These are phyloP conservation scores for Fragum sueziense DNA, from an alignment of 2,888 invertebrate species.

Conservation along the genomic window DNA sequence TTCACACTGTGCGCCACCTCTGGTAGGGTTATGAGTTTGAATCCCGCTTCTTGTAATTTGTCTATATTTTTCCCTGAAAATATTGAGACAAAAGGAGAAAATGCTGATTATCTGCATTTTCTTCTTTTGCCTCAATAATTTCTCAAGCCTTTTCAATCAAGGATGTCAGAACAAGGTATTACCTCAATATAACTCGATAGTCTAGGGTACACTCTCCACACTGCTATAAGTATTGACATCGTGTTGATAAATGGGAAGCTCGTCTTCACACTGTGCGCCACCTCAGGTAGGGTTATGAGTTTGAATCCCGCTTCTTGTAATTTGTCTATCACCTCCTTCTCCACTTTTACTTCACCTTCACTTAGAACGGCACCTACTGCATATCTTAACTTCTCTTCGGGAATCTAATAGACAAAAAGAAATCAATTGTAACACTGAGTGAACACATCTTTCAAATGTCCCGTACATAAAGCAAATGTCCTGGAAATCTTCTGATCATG, in stretches of 20 bases:
- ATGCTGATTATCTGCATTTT: not conserved
- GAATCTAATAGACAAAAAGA: slow-evolving; percentile 70
- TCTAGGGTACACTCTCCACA: slow-evolving; percentile 82
- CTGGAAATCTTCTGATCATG: too few relatives aligned
- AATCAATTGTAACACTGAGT: too few relatives aligned
- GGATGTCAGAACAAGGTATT: too few relatives aligned
- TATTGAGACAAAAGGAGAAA: not conserved
- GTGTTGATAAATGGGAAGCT: slow-evolving; percentile 82
- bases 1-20: slow-evolving; percentile 81
- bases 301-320: slow-evolving; percentile 80
- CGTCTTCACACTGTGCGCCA: slow-evolving; percentile 82
- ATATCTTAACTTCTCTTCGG: slow-evolving; percentile 79
- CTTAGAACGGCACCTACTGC: slow-evolving; percentile 82
- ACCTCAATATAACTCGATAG: slow-evolving; percentile 82
- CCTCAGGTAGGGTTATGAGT: slow-evolving; percentile 80
- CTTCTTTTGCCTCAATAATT: too few relatives aligned
- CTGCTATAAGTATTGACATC: slow-evolving; percentile 82
- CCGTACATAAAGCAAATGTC: too few relatives aligned
- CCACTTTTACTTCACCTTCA: slow-evolving; percentile 68
- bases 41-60: slow-evolving; percentile 79
- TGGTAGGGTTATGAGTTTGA: slow-evolving; percentile 80
- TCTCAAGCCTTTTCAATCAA: too few relatives aligned
- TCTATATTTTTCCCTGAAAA: too few relatives aligned
- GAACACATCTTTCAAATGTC: too few relatives aligned
- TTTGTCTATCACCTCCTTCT: slow-evolving; percentile 65